Conservation (phyloP, 35 echinoderm and acorn worm genomes). For the Chiridota heheva region DNA sequence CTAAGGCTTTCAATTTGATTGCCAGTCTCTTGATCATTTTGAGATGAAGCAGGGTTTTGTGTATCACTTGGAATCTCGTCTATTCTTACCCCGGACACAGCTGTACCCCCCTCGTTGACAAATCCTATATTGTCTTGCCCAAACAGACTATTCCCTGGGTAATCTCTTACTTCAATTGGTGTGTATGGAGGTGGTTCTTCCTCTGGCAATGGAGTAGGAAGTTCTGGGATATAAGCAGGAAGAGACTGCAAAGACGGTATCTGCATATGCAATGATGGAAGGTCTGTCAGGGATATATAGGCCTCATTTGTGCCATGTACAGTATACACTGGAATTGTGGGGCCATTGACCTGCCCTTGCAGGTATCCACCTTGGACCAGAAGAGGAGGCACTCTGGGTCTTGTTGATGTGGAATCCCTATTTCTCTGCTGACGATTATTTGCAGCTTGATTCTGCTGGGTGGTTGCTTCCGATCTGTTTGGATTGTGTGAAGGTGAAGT, state of each 20-base stretch:
- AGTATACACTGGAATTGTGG: conserved; percentile 83
- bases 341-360: conserved; percentile 81
- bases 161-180: conserved; percentile 39
- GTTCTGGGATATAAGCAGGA: conserved; percentile 71
- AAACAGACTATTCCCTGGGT: neutral
- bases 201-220: conserved; percentile 51
- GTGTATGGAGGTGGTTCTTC: conserved; percentile 87
- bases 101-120: too few species aligned
- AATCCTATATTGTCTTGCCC: too few species aligned
- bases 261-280: conserved; percentile 77
- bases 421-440: conserved; percentile 6
- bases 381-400: conserved; percentile 44
- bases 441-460: too few species aligned
- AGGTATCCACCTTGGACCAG: conserved; percentile 80
- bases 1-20: too few species aligned
- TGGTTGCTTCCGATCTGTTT: neutral
- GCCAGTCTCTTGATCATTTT: too few species aligned
- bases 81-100: too few species aligned
- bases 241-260: conserved; percentile 70
- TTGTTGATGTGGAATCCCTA: neutral
- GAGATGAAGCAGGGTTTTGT: too few species aligned
- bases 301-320: conserved; percentile 79
- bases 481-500: conserved; percentile 22
- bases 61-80: too few species aligned
- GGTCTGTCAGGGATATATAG: conserved; percentile 84